phyloP scores from a whole-genome alignment of 2,797 vertebrate genomes.

The Sebastes paucispinis region DNA sequence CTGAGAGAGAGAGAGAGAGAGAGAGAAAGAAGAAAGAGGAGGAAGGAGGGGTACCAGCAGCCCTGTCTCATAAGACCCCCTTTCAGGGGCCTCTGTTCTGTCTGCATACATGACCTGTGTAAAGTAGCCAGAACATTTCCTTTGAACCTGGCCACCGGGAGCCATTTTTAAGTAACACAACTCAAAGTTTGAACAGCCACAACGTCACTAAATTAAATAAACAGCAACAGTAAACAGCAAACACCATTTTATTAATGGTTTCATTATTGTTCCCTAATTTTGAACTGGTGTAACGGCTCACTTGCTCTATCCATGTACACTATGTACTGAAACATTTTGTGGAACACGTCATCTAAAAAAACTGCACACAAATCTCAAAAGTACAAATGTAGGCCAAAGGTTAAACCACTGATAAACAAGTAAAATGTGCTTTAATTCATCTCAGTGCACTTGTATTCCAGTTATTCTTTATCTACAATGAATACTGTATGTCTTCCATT shows the following conservation, averaged over 20 bases:
- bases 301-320: background rate
- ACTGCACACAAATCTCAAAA: conserved; percentile 17
- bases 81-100: conserved; percentile 60
- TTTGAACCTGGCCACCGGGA: conserved; percentile 50
- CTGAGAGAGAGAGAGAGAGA: background rate
- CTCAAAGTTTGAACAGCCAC: background rate
- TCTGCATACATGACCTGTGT: conserved; percentile 70
- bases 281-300: background rate
- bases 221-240: background rate
- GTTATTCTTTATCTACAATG: background rate
- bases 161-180: conserved; percentile 30
- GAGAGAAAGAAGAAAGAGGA: conserved; percentile 19
- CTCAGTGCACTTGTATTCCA: background rate
- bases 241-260: background rate
- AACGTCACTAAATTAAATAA: background rate
- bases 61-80: conserved; percentile 58
- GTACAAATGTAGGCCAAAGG: conserved; percentile 36
- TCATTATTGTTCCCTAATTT: background rate
- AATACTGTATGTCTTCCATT: background rate
- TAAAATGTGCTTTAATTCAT: background rate
- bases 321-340: background rate
- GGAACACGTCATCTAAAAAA: conserved; percentile 14
- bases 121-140: conserved; percentile 59
- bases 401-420: conserved; percentile 28
- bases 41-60: conserved; percentile 46